These are phyloP conservation scores for Andrena bicolor DNA, from an alignment of 2,888 invertebrate species.

Conservation along the genomic window DNA sequence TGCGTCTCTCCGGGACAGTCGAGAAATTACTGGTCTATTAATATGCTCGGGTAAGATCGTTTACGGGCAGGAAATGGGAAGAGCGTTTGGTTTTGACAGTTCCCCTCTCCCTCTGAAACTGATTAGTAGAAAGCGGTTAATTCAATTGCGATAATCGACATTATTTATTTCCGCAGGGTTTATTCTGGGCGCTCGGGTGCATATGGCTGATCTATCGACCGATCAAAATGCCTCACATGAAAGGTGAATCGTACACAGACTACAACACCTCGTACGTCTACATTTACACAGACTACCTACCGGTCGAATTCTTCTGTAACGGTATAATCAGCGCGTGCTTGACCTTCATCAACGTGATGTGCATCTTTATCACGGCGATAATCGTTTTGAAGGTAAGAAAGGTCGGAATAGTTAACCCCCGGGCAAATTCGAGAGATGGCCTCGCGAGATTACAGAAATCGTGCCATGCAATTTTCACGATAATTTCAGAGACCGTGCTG, in stretches of 20 bases:
- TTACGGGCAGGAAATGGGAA: not conserved
- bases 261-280: conserved; percentile 88
- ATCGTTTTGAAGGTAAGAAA: conserved; percentile 89
- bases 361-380: conserved; percentile 93
- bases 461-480: not conserved
- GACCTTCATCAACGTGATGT: conserved; percentile 93
- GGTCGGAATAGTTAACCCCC: conserved; percentile 12
- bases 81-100: not conserved
- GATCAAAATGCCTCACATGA: conserved; percentile 89
- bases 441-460: not conserved
- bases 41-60: too few relatives aligned
- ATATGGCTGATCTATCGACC: conserved; percentile 90
- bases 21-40: too few relatives aligned
- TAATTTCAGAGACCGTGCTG: not conserved
- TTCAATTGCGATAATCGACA: conserved; percentile 17
- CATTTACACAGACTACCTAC: conserved; percentile 90
- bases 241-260: conserved; percentile 88
- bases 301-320: conserved; percentile 91
- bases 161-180: conserved; percentile 86
- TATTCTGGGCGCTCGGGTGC: conserved; percentile 91
- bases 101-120: not conserved
- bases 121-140: conserved; percentile 12
- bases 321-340: conserved; percentile 93
- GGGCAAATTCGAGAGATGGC: conserved; percentile 3
- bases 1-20: not conserved